Conservation (phyloP, 2,113 vertebrate species). For the Clarias magur region DNA sequence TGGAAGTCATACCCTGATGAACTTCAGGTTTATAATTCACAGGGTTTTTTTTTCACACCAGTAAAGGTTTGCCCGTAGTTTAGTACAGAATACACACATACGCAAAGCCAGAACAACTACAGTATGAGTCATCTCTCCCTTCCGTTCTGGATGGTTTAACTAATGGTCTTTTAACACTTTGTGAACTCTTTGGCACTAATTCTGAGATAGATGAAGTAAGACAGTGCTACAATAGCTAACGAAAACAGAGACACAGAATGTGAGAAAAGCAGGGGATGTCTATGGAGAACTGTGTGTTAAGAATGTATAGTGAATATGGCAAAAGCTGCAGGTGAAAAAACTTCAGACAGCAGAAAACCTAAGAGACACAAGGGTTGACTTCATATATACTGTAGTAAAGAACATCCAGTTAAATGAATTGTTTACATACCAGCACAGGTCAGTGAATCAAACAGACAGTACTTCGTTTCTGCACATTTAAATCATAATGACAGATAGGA, state of each 20-base stretch:
- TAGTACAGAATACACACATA: not conserved
- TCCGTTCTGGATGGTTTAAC: not conserved
- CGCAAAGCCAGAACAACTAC: not conserved
- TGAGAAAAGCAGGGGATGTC: not conserved
- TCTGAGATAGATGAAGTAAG: slow-evolving; percentile 23
- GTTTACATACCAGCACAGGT: slow-evolving; percentile 19
- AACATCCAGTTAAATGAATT: not conserved
- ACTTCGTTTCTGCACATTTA: not conserved
- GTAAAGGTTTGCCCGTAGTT: not conserved
- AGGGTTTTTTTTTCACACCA: not conserved
- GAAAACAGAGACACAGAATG: not conserved
- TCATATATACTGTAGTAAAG: not conserved
- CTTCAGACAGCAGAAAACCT: not conserved
- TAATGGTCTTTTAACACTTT: slow-evolving; percentile 16
- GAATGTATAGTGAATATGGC: not conserved
- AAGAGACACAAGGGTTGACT: not conserved
- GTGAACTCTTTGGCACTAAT: not conserved
- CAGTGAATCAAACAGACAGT: slow-evolving; percentile 1
- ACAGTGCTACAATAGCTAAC: not conserved
- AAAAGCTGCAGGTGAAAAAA: not conserved
- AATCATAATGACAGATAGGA: slow-evolving; percentile 13
- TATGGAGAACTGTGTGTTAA: not conserved
- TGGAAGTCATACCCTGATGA: not conserved
- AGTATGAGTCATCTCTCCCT: not conserved
- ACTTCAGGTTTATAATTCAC: not conserved